phyloP scores from a whole-genome alignment of 2,888 invertebrate genomes.

The Amphipyra tragopoginis region DNA sequence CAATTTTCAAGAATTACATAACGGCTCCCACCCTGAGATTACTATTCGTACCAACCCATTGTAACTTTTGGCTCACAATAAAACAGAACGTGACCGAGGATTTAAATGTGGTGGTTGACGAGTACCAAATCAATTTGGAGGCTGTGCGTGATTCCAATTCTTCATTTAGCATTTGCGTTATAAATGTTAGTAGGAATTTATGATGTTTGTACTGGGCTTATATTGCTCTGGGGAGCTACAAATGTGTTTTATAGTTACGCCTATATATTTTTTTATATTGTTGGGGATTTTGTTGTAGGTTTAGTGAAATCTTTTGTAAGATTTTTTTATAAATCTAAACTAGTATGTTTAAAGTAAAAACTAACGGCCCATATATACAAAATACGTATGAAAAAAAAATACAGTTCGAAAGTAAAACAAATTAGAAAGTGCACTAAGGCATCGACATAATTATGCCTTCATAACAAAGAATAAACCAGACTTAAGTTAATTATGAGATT shows the following conservation, averaged over 20 bases:
- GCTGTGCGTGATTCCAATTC: conserved; percentile 78
- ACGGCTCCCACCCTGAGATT: conserved; percentile 73
- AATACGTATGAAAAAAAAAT: too few species aligned
- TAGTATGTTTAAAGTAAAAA: too few species aligned
- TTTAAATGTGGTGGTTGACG: conserved; percentile 80
- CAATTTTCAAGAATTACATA: conserved; percentile 79
- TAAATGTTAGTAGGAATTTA: conserved; percentile 54
- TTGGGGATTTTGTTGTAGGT: conserved; percentile 14
- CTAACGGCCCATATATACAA: too few species aligned
- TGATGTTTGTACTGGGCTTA: conserved; percentile 48
- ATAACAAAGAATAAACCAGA: too few species aligned
- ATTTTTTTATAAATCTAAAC: too few species aligned
- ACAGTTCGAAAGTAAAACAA: too few species aligned
- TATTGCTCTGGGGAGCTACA: conserved; percentile 50
- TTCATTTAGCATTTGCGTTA: conserved; percentile 63
- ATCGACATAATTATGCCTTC: too few species aligned
- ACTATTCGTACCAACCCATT: conserved; percentile 73
- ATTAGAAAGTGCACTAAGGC: too few species aligned
- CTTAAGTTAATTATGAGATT: too few species aligned
- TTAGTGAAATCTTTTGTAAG: conserved; percentile 20
- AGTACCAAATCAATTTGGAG: conserved; percentile 82
- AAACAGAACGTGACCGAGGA: conserved; percentile 81
- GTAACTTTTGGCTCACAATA: conserved; percentile 86
- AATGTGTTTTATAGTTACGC: conserved; percentile 52
- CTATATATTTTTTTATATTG: conserved; percentile 44